Base-by-base conservation (phyloP, 2,888 invertebrate species). In the Drosophila phalerata region DNA sequence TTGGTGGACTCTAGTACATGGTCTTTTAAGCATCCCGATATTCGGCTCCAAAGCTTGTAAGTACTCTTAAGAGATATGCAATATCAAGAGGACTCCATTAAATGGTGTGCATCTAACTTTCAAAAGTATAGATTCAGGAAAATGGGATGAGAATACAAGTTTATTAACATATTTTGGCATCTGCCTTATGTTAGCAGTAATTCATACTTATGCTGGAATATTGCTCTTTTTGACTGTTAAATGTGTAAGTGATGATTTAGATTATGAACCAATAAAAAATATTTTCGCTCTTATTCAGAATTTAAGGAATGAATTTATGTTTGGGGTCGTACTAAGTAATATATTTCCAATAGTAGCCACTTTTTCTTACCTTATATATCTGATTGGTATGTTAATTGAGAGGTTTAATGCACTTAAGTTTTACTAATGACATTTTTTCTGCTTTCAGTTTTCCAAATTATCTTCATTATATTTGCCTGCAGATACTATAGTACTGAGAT, bases 401-500 rank as follows among this genome's bases (percentile, higher is more conserved):
- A 32, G 17, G 10, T 9, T 0, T 17, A 19, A 17, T 13, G 4
- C 1, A 22, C 5, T 43, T 15, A 3, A 5, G 4, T 22, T 4
- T 42, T 9, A 17, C 5, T 9, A 2, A 13, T 9, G 9, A 5
- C 15, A 10, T 30, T 28, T 53, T 0, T 9, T 13, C 13, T 5
- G 8, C 5, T 34, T 34, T 11, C 34, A 56, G 56, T 37, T 5
- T 5, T 15, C 3, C 56, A 56, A 45, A 8, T 56, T 9, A 2
- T 45, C 34, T 56, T 45, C 8, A 15, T 34, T 3, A 8, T 25
- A 25, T 45, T 45, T 11, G n/a, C 56, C 6, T 34, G 43, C 43
- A 34, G 56, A 56, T 56, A 52, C 38, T 52, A 45, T 15, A 34
- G 42, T 15, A 15, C 42, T 3, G 5, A 17, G n/a, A 42, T 55